Evolutionary conservation across 2,113 vertebrate species (phyloP).

Genomic region (Mesembrinibis cayennensis): DNA sequence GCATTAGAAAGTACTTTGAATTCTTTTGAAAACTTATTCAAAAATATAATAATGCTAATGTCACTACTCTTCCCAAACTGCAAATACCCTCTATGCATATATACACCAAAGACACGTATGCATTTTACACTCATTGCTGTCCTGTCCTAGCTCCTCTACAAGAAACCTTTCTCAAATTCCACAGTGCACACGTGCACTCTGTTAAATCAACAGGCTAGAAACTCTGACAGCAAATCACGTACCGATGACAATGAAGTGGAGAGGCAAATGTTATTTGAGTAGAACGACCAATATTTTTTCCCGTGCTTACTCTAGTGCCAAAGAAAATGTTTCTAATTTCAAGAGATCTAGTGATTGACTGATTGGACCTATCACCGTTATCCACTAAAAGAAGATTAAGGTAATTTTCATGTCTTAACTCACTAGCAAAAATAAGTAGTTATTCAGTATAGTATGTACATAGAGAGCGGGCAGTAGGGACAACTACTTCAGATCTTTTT

Average conservation of each 20-base stretch:
- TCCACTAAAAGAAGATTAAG: background rate
- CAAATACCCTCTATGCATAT: background rate
- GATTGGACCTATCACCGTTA: background rate
- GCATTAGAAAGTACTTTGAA: background rate
- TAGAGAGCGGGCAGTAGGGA: background rate
- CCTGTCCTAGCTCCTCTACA: background rate
- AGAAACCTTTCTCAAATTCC: background rate
- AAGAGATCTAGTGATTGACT: background rate
- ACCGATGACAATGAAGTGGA: background rate
- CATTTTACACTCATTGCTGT: background rate
- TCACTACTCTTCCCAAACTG: background rate
- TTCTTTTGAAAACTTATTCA: background rate
- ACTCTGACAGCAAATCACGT: background rate
- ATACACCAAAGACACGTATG: accelerated
- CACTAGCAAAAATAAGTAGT: background rate
- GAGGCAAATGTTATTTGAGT: background rate
- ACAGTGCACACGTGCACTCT: background rate
- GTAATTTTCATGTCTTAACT: background rate
- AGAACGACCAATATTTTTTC: background rate
- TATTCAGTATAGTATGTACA: background rate
- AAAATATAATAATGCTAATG: background rate
- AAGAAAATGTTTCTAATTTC: background rate
- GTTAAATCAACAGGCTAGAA: background rate
- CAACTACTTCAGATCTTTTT: background rate
- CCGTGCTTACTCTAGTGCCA: background rate